phyloP scores from a whole-genome alignment of 2,113 vertebrate species.

The Amphiprion ocellaris region DNA sequence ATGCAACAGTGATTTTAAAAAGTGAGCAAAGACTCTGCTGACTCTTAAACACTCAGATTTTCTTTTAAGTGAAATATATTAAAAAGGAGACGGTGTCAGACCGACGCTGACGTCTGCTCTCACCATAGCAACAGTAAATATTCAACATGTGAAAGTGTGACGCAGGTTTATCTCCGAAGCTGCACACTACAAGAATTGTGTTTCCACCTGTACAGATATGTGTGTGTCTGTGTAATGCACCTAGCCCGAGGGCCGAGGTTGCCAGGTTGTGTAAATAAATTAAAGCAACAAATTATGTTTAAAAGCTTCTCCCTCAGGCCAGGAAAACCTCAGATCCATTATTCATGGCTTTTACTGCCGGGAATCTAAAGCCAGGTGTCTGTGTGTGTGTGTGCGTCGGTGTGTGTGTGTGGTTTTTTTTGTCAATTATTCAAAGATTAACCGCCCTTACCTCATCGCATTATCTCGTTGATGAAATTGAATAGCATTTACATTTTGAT shows the following conservation, averaged over 20 bases:
- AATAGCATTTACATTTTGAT: constrained; percentile 59
- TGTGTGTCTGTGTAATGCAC: constrained; percentile 42
- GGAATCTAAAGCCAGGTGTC: constrained; percentile 69
- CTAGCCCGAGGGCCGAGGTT: constrained; percentile 66
- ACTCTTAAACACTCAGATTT: not conserved
- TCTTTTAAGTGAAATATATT: not conserved
- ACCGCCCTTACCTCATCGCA: constrained; percentile 43
- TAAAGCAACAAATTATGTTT: constrained; percentile 83
- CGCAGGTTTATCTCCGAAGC: not conserved
- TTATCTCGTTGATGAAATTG: constrained; percentile 59
- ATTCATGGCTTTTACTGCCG: constrained; percentile 73
- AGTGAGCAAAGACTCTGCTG: no score
- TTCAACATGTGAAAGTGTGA: constrained; percentile 12
- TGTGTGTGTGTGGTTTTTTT: constrained; percentile 36
- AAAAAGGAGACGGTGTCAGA: not conserved
- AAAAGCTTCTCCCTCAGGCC: constrained; percentile 79
- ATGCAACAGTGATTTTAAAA: no score
- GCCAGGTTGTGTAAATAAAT: constrained; percentile 82
- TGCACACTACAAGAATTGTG: not conserved
- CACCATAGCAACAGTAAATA: not conserved
- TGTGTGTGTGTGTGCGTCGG: constrained; percentile 13
- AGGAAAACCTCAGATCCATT: constrained; percentile 74
- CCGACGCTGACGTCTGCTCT: constrained; percentile 8
- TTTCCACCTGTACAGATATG: constrained; percentile 9
- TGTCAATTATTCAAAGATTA: constrained; percentile 71